A percentile compares a stretch with the other conserved stretches of the same genome.
Conservation (phyloP, 2,888 invertebrate species). For the Megastigmus dorsalis region DNA sequence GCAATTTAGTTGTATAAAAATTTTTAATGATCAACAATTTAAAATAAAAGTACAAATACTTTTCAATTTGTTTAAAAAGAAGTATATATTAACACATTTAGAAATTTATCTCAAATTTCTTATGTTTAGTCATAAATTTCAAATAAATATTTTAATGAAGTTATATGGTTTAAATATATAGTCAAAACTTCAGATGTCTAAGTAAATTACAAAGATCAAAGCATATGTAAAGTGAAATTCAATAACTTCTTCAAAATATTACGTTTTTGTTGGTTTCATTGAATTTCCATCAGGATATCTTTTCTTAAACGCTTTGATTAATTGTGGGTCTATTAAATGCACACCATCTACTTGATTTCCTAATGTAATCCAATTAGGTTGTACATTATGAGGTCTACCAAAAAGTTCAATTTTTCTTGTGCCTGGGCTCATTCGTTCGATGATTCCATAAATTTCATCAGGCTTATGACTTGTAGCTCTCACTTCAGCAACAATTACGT, state of each 20-base stretch:
- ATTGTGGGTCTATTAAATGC: constrained; percentile 91
- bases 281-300: constrained; percentile 93
- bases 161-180: not conserved
- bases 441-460: constrained; percentile 98
- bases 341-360: constrained; percentile 98
- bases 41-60: constrained; percentile 7
- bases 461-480: constrained; percentile 98
- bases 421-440: constrained; percentile 96
- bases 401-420: constrained; percentile 98
- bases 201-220: constrained; percentile 17
- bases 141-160: not conserved
- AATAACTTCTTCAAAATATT: constrained; percentile 25
- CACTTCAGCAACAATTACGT: constrained; percentile 98
- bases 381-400: constrained; percentile 97
- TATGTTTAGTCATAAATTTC: not conserved
- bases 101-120: not conserved
- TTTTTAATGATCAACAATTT: constrained; percentile 2
- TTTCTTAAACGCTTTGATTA: constrained; percentile 91
- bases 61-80: too few relatives aligned
- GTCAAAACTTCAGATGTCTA: constrained; percentile 17
- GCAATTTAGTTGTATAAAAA: constrained; percentile 2
- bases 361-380: constrained; percentile 98
- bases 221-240: constrained; percentile 21
- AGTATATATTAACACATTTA: not conserved
- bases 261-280: constrained; percentile 75